phyloP scores from a whole-genome alignment of 2,797 vertebrate species.

The Siniperca undulata region DNA sequence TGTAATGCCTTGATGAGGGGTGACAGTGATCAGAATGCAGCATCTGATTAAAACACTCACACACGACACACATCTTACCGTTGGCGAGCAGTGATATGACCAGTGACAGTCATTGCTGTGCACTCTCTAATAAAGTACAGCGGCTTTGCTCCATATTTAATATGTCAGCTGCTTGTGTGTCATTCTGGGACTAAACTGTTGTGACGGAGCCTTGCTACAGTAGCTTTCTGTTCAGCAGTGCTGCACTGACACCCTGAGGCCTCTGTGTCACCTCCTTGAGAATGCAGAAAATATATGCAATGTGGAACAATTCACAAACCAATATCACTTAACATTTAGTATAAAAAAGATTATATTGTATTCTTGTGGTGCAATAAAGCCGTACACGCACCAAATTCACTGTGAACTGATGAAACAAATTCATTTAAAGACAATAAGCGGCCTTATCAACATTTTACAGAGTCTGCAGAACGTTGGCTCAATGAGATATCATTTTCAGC shows the following conservation, averaged over 20 bases:
- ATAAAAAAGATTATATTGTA: conserved; percentile 15
- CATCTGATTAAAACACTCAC: conserved; percentile 24
- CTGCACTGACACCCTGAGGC: conserved; percentile 68
- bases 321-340: neutral
- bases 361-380: conserved; percentile 37
- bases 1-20: conserved; percentile 19
- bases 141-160: conserved; percentile 55
- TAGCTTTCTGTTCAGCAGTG: conserved; percentile 29
- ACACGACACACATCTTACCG: neutral
- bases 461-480: conserved; percentile 46
- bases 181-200: conserved; percentile 34
- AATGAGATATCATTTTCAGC: conserved; percentile 71
- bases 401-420: conserved; percentile 56
- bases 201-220: conserved; percentile 33
- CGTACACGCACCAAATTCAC: conserved; percentile 23
- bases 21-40: conserved; percentile 52
- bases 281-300: neutral
- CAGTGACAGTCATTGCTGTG: conserved; percentile 28
- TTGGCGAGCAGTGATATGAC: conserved; percentile 16
- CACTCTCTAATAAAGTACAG: conserved; percentile 62
- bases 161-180: conserved; percentile 55
- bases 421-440: conserved; percentile 55
- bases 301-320: neutral
- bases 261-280: conserved; percentile 16
- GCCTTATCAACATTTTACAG: conserved; percentile 72